Base-by-base conservation (phyloP, 2,888 invertebrate species). In the Hypercompe scribonia region DNA sequence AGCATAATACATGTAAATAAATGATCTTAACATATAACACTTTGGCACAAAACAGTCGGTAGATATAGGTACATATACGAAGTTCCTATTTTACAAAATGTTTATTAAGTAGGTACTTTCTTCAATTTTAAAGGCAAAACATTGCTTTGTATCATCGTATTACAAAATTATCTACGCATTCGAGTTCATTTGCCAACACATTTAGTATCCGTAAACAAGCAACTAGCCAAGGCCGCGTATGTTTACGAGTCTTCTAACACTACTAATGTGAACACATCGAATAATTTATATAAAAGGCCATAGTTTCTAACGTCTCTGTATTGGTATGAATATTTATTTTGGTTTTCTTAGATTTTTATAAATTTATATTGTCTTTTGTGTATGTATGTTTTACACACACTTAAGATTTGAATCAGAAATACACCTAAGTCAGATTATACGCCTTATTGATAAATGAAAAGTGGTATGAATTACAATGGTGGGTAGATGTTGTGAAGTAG, bases 181-280 rank as follows among this genome's bases (percentile, higher is more conserved):
- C 77, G 84, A 88, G 88, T 90, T 88, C 85, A 90, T 90, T 91
- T 90, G 88, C 88, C 89, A 91, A 92, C 89, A 83, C 86, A 86
- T 88, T 88, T 86, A 87, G 88, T 88, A 91, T 94, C 91, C 91
- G 93, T 93, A 93, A 93, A 94, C 93, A 94, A 87, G 85, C 82
- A 79, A 70, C 75, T 82, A 86, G 86, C 84, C 93, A 94, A 94
- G 94, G 94, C 84, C 93, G 87, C 76, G 79, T 77, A 80, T 93
- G 92, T 94, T 93, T 93, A 94, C 90, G 86, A 84, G 78, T 87
- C 87, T 87, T 80, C 87, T 84, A 86, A 81, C 81, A 79, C 84
- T 87, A 84, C 85, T 84, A 84, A 79, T 81, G 80, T 80, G 78
- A 85, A 84, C 72, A 84, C 78, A 85, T 81, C 81, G 75, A 80